Evolutionary conservation across 1,140 invertebrate species (phyloP), one percentile per base, ranked within the genome.

Genomic region (Drosophila subpulchrella): DNA sequence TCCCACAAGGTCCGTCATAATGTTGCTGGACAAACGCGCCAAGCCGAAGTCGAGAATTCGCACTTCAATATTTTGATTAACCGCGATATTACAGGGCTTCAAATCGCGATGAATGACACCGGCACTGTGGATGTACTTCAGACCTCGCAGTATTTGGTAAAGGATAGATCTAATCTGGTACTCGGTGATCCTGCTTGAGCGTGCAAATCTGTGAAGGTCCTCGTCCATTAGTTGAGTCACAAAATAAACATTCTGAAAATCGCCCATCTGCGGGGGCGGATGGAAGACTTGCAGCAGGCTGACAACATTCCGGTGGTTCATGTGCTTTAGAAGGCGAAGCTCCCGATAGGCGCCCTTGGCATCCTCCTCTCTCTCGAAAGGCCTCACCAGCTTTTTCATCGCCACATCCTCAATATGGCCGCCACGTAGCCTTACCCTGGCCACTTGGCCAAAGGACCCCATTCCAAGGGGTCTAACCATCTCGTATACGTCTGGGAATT

Each of bases 1-100:
- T 6, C 98, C 98, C 4, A 99, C 98, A 94, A 99, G 99, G 7
- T 98, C 98, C 7, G 98, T 99, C 98, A 99, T 99, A 94, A 99
- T 98, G 86, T 95, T 97, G 93, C 99, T 98, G 39, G 98, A 97
- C 36, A 98, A 97, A 58, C 99, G 94, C 1, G 99, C 99, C 53
- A 99, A 93, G 41, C 99, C 99, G 95, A 99, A 99, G 94, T 99
- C 99, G 61, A 99, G 93, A 81, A 99, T 99, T 94, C 98, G 98
- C 30, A 99, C 93, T 93, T 99, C 98, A 94, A 98, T 99, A 93
- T 99, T 98, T 94, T 99, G 98, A 94, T 99, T 99, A 0, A 99
- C 98, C 54, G 98, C 98, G 91, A 99, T 98, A 93, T 99, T 99
- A 39, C 97, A 98, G 34, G 99, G 99, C 93, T 99, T 99, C 61